These are phyloP conservation scores for Cyclura pinguis DNA, from an alignment of 2,797 vertebrate species.

Conservation along the genomic window DNA sequence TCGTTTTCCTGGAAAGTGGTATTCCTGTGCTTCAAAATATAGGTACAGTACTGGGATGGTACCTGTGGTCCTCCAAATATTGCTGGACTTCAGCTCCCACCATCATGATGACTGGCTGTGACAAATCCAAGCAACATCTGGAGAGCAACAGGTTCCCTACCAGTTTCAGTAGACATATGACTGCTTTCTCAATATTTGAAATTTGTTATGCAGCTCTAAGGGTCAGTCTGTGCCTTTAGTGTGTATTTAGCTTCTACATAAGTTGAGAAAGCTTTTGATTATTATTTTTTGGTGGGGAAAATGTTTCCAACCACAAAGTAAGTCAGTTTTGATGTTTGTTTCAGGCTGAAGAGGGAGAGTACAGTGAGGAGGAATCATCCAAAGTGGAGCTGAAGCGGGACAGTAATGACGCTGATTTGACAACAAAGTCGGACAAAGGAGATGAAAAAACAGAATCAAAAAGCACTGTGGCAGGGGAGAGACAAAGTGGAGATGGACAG, in stretches of 20 bases:
- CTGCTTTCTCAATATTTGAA: neutral
- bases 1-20: neutral
- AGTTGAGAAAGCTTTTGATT: neutral
- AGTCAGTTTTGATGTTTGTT: conserved; percentile 37
- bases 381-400: conserved; percentile 80
- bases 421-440: conserved; percentile 76
- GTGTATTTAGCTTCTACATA: neutral
- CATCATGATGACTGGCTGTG: neutral
- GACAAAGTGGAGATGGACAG: conserved; percentile 97
- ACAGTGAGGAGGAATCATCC: conserved; percentile 88
- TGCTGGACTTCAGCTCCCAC: neutral
- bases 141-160: neutral
- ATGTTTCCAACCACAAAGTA: neutral
- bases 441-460: conserved; percentile 86
- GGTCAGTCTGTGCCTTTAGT: neutral
- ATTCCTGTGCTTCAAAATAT: neutral
- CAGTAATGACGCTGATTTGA: conserved; percentile 79
- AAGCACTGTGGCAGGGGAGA: conserved; percentile 89
- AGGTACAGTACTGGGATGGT: neutral
- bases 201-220: neutral
- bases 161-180: neutral
- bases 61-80: neutral
- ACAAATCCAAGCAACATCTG: neutral
- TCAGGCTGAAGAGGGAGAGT: conserved; percentile 87
- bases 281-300: neutral